Evolutionary conservation across 2,888 invertebrate genomes (phyloP), one percentile per base, ranked within the genome.

Genomic region (Crocallis elinguaria): DNA sequence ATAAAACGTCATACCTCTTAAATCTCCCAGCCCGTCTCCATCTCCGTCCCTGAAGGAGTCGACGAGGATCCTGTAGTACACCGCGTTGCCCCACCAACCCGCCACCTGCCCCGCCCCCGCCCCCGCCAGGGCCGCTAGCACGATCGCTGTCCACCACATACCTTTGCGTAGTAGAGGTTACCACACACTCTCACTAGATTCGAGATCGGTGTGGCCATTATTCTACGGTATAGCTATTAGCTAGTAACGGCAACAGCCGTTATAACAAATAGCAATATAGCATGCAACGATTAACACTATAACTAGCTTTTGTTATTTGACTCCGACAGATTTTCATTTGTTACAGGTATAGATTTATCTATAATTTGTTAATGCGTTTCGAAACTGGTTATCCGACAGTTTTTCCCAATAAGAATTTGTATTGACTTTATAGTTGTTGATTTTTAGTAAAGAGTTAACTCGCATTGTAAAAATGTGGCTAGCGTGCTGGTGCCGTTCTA

Each of bases 21-120:
- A 79, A 81, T 98, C 98, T 0, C 98, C 98, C n/a, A 95, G 83
- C 3, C 98, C 98, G 78, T 97, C 96, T 0, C 94, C 95, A 76
- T 97, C 88, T 0, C 93, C 92, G 79, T 98, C 98, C 74, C 93
- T 94, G 84, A 97, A 98, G 0, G 97, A 96, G 62, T 96, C 93
- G 0, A 97, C 95, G 72, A 96, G 94, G 23, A 97, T 92, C 78
- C 97, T 95, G 82, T 98, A 98, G 67, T 97, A 94, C 12, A 95
- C 93, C 0, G 95, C 93, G 29, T 92, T 94, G 72, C 94, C 92
- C 95, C 96, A 98, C 98, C 98, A 98, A 1, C 73, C 76, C 0
- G 45, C 49, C 11, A 49, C 62, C 13, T 56, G 61, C 11, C 13
- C 30, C 19, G 7, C 48, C 2, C 56, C 51, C 5, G 54, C 69